A percentile compares a stretch with the other conserved stretches of the same genome.
phyloP scores from a whole-genome alignment of 1,140 invertebrate species.

The Cryptotermes secundus region DNA sequence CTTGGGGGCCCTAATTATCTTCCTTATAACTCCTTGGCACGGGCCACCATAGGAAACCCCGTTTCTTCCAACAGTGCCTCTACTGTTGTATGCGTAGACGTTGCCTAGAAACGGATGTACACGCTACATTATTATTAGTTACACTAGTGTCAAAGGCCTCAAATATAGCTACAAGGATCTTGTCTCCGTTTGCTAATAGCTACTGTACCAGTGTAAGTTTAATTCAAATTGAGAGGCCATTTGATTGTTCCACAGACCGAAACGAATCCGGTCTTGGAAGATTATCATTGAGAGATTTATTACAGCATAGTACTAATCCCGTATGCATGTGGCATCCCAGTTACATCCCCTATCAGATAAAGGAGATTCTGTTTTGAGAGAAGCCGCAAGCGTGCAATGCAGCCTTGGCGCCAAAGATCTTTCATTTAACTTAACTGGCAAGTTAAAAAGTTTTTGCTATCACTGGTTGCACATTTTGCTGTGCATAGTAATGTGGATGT shows the following conservation, averaged over 20 bases:
- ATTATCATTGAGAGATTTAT: not conserved
- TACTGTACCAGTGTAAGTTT: too few relatives aligned
- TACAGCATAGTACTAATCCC: not conserved
- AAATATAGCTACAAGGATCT: too few relatives aligned
- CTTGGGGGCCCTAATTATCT: too few relatives aligned
- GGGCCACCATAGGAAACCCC: too few relatives aligned
- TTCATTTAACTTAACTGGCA: not conserved
- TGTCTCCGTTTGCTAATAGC: too few relatives aligned
- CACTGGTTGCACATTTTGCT: not conserved
- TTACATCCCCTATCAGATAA: not conserved
- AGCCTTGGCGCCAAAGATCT: not conserved
- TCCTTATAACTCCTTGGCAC: too few relatives aligned
- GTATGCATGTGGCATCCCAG: not conserved
- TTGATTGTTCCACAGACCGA: not conserved
- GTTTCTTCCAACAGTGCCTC: too few relatives aligned
- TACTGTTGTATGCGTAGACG: too few relatives aligned
- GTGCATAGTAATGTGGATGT: not conserved
- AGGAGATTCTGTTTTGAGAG: not conserved
- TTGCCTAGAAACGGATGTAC: too few relatives aligned
- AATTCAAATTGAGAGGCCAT: too few relatives aligned
- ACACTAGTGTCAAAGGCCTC: too few relatives aligned
- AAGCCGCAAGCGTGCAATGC: not conserved
- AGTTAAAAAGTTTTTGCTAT: conserved; percentile 10
- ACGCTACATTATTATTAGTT: too few relatives aligned
- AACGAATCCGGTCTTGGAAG: not conserved